Base-by-base conservation (phyloP, 2,113 vertebrate genomes). In the Arothron firmamentum region DNA sequence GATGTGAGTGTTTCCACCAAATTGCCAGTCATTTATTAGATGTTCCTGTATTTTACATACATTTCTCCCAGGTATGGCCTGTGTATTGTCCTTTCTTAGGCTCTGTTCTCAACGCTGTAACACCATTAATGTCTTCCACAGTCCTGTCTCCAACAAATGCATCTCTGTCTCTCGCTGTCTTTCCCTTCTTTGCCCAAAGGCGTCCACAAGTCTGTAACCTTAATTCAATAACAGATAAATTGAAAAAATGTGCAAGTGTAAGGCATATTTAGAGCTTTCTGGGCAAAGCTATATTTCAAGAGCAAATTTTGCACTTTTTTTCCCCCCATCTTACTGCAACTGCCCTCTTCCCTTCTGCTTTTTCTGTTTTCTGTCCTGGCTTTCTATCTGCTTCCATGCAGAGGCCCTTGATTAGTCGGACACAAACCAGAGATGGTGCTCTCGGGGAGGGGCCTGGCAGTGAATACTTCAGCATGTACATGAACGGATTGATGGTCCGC, bases 211-310 rank as follows among this genome's bases (percentile, higher is more conserved):
- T 80, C 82, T 85, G 72, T 65, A 68, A 59, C 49, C 68, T 61
- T 82, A 81, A 84, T 85, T 86, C 82, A 85, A 66, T 81, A 74
- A 78, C 64, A 71, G 69, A 79, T 64, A 77, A 72, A 85, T 78
- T 68, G 60, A 25, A 78, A 75, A 78, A 78, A 82, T 82, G 69
- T 82, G 73, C 64, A 83, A 75, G 72, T 67, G 67, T 62, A 38
- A 79, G 65, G 43, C 50, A 66, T 77, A 72, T 76, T 72, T 79
- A 54, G 20, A 42, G 23, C 62, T 68, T 13, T 11, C 50, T 1
- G 23, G 58, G 46, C 73, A 72, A 50, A 50, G 23, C 19, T 49
- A 67, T 46, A 42, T 72, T 72, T 61, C 23, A 9, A 51, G 52
- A 74, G 59, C 59, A 70, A 41, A 46, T 79, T 71, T 70, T 4